These are phyloP conservation scores for Gallinago jamesoni DNA, from an alignment of 2,113 vertebrate genomes.

Conservation along the genomic window DNA sequence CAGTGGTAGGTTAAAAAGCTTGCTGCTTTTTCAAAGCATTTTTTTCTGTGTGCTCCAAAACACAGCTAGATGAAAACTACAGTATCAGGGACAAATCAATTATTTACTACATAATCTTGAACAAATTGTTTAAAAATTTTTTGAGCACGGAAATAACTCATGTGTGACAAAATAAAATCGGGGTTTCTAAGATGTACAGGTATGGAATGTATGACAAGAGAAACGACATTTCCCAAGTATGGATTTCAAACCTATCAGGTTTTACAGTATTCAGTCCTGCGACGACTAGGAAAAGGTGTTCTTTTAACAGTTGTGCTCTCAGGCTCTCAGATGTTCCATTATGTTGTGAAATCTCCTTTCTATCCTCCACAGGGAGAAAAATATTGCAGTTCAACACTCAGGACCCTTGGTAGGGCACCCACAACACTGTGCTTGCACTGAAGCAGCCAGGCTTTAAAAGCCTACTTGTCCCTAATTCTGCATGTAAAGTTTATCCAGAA, in stretches of 20 bases:
- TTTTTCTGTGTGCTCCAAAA: not conserved
- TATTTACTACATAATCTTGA: conserved; percentile 47
- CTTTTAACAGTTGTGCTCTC: not conserved
- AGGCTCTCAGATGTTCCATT: not conserved
- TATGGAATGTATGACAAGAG: not conserved
- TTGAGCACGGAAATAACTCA: not conserved
- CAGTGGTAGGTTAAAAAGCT: not conserved
- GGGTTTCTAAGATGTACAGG: not conserved
- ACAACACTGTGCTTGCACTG: not conserved
- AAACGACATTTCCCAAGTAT: not conserved
- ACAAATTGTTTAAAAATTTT: not conserved
- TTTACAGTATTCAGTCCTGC: not conserved
- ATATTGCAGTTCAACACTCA: not conserved
- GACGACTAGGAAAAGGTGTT: not conserved
- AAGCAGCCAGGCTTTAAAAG: not conserved
- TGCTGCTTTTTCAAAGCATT: not conserved
- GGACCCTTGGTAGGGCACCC: not conserved
- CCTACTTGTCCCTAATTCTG: not conserved
- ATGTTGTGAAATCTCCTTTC: not conserved
- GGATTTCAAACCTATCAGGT: not conserved
- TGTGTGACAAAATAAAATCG: not conserved
- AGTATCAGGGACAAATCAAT: not conserved
- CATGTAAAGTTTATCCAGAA: not conserved
- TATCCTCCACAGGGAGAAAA: not conserved
- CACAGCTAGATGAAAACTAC: not conserved